Base-by-base conservation (phyloP, 1,140 invertebrate genomes). In the Drosophila ironensis region DNA sequence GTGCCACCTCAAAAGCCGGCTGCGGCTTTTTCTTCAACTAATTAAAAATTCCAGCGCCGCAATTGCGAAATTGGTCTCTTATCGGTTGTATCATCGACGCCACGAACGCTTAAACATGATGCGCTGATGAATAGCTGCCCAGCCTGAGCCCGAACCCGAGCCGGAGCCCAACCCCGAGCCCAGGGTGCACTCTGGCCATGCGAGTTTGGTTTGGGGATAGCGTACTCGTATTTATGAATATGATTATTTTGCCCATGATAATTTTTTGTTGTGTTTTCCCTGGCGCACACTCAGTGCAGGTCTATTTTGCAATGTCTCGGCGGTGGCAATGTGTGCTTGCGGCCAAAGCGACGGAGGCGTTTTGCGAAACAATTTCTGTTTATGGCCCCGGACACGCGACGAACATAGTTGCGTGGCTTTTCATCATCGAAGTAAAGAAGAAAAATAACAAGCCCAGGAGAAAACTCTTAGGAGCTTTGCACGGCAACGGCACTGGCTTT, bases 61-160 rank as follows among this genome's bases (percentile, higher is more conserved):
- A 88, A 88, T 86, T 84, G 74, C 80, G 71, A 88, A 88, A 88
- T 88, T 88, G 72, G 84, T 73, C 87, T 80, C 84, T 88, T 88
- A 88, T 88, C 86, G 81, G 56, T 72, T 76, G 87, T 88, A 88
- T 88, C 75, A 88, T 88, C 86, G 74, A 84, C 80, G 72, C 77
- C 71, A 84, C 80, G 74, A 84, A 88, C 67, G 56, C 70, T 76
- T 67, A 47, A 73, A 78, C 66, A 74, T 88, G 84, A 88, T 88
- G 84, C 74, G 74, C 75, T 88, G 84, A 88, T 86, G 84, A 82
- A 86, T 88, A 88, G 78, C 67, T 88, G 84, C 72, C 59, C 19
- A 53, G 72, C 47, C 72, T 41, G 51, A 52, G 72, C 14, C n/a
- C 8, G n/a, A n/a, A n/a, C n/a, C n/a, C n/a, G n/a, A n/a, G n/a